Percentiles rank a stretch among this genome's conserved stretches.
These are phyloP conservation scores for Dipodomys merriami DNA, from an alignment of 2,113 vertebrate species.

Conservation along the genomic window DNA sequence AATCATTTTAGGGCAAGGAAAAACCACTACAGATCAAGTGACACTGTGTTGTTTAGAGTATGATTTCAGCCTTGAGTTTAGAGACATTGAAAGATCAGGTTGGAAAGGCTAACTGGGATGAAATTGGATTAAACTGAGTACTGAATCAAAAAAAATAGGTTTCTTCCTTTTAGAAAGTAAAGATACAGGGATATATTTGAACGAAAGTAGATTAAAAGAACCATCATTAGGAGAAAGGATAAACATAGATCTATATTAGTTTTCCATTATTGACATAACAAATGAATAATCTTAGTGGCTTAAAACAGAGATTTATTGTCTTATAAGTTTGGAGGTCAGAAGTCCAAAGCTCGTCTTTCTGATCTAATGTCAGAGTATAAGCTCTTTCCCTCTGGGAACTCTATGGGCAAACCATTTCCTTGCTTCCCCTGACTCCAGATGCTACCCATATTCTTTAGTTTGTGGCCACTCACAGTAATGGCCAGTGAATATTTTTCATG, in stretches of 20 bases:
- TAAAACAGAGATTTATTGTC: background rate
- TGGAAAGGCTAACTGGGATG: background rate
- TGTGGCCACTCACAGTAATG: background rate
- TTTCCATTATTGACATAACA: background rate
- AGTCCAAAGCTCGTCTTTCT: background rate
- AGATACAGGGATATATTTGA: background rate
- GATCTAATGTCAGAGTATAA: background rate
- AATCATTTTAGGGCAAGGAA: background rate
- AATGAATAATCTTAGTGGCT: background rate
- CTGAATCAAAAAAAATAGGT: background rate
- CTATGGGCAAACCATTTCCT: background rate
- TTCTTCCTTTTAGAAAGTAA: background rate
- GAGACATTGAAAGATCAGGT: background rate
- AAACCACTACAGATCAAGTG: background rate
- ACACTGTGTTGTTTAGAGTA: background rate
- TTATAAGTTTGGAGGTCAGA: background rate
- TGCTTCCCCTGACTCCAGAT: background rate
- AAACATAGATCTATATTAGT: background rate
- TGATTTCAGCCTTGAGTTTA: background rate
- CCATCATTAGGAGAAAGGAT: background rate
- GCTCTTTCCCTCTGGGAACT: background rate
- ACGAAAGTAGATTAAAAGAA: background rate
- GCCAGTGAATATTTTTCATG: background rate
- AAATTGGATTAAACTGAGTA: background rate
- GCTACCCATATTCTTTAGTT: background rate